These are phyloP conservation scores for Netelia fuscicornis DNA, from an alignment of 2,888 invertebrate genomes.

Conservation along the genomic window DNA sequence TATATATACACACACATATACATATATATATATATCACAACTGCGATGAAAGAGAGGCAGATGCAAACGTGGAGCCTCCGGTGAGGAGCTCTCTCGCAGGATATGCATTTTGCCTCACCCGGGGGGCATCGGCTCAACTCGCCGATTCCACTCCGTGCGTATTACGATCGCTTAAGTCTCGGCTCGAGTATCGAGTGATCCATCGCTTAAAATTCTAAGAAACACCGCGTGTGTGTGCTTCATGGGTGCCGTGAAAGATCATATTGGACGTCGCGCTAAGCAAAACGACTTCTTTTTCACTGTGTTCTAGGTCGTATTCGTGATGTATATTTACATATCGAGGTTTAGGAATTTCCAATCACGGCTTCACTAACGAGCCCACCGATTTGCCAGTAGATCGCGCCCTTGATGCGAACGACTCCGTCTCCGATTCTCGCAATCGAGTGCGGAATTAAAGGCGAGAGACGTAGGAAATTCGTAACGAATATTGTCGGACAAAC, in stretches of 20 bases:
- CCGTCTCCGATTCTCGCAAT: conserved; percentile 27
- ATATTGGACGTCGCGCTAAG: conserved; percentile 75
- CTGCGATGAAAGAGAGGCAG: conserved; percentile 29
- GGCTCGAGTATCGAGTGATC: conserved; percentile 82
- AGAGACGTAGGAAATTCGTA: conserved; percentile 41
- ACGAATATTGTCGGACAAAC: conserved; percentile 41
- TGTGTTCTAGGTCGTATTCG: background rate
- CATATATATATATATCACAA: background rate
- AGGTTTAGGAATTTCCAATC: conserved; percentile 2
- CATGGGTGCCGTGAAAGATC: conserved; percentile 68
- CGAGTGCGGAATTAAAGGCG: background rate
- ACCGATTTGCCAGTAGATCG: conserved; percentile 37
- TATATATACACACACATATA: too few species aligned
- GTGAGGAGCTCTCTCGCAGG: background rate
- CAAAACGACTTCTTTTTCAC: conserved; percentile 67
- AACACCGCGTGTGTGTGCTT: conserved; percentile 75
- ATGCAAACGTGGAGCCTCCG: conserved; percentile 24
- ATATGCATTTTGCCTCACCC: conserved; percentile 70
- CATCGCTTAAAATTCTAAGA: conserved; percentile 82
- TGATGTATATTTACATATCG: background rate
- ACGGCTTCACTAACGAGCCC: conserved; percentile 59
- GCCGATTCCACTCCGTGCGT: conserved; percentile 68
- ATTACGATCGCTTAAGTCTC: conserved; percentile 84
- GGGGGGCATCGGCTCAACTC: conserved; percentile 71
- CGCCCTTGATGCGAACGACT: conserved; percentile 25